Evolutionary conservation across 2,113 vertebrate species (phyloP), one percentile per base, ranked within the genome.

Genomic region (Poicephalus gulielmi): DNA sequence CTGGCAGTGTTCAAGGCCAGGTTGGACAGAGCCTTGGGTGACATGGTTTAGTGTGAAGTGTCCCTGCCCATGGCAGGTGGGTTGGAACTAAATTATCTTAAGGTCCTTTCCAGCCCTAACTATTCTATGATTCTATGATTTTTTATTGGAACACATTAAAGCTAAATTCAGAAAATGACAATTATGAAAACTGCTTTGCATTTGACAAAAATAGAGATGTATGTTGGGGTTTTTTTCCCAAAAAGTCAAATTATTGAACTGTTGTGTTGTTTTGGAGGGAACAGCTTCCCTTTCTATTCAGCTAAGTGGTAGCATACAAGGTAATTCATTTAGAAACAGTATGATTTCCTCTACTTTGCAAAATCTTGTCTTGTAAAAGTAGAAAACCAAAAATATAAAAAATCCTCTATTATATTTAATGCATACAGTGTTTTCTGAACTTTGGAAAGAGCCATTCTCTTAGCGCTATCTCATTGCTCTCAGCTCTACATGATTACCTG

Each of bases 351-450:
- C 28, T 83, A 83, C 47, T 94, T 91, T 70, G 63, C 39, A 77
- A 53, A 83, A 67, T 81, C 53, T 94, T 93, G n/a, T 88, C 64
- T 88, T 55, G 17, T 83, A 81, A 95, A 83, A 46, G 59, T 78
- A 83, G 69, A 67, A 94, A 95, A 92, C 3, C 24, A 94, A 55
- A 94, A 86, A 60, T 86, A 77, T 63, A 43, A 91, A 44, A 81
- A 89, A 71, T 17, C 33, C 43, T 76, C 16, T 70, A 11, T 76
- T 15, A 66, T 73, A 57, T 59, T 67, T 92, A 92, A 91, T 49
- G 46, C 25, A 30, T 63, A 22, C 35, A 86, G 37, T 92, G 68
- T 86, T 95, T 90, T 90, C 71, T 88, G 67, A 93, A 37, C 63
- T 6, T 27, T 80, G 2, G 6, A 71, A 70, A 67, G 7, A 82